Percentiles rank a stretch among this genome's conserved stretches.
Conservation (phyloP, 2,888 invertebrate species). For the Eupeodes latifasciatus region DNA sequence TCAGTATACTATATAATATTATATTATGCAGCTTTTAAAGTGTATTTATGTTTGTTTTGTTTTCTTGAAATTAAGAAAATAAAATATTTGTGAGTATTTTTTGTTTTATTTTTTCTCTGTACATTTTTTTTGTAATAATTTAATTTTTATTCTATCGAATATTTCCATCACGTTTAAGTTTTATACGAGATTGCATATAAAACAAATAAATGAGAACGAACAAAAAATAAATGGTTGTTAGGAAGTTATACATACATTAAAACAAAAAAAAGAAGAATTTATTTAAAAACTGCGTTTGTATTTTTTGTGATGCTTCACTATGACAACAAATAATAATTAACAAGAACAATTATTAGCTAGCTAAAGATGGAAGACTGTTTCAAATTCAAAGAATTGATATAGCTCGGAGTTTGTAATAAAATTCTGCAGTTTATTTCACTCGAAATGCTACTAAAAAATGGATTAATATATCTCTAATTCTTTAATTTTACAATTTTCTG, state of each 20-base stretch:
- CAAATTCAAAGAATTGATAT: too few relatives aligned
- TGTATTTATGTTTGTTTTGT: conserved; percentile 37
- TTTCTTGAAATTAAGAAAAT: conserved; percentile 45
- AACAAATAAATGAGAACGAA: conserved; percentile 44
- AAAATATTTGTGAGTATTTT: conserved; percentile 40
- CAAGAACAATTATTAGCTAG: too few relatives aligned
- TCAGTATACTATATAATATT: background rate
- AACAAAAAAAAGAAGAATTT: conserved; percentile 60
- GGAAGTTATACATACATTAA: conserved; percentile 74
- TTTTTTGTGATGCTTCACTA: background rate
- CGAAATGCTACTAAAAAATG: too few relatives aligned
- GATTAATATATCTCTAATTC: too few relatives aligned
- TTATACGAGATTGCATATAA: conserved; percentile 28
- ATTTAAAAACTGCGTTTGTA: conserved; percentile 54
- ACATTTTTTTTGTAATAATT: conserved; percentile 29
- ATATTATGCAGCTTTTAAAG: conserved; percentile 12
- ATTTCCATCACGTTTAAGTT: conserved; percentile 62
- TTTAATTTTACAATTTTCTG: too few relatives aligned
- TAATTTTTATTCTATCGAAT: conserved; percentile 50
- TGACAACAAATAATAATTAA: too few relatives aligned
- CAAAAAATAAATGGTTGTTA: conserved; percentile 75
- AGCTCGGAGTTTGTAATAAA: too few relatives aligned
- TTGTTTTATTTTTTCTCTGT: conserved; percentile 27
- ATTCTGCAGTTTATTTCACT: too few relatives aligned
- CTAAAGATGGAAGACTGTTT: too few relatives aligned